phyloP scores from a whole-genome alignment of 2,888 invertebrate species.

The Cheilosia pagana region DNA sequence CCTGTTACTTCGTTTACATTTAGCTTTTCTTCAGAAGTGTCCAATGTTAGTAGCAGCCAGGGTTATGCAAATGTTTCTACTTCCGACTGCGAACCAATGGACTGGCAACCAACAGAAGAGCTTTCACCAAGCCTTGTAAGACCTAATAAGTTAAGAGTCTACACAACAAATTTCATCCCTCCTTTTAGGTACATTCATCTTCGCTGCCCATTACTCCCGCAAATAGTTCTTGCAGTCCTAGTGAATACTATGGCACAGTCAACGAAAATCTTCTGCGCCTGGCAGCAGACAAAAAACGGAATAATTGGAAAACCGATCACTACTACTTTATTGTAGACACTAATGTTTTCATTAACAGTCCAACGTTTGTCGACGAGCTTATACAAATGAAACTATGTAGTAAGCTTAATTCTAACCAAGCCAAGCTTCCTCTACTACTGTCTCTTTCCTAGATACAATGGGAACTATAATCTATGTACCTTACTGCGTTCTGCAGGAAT shows the following conservation, averaged over 20 bases:
- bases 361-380: constrained; percentile 82
- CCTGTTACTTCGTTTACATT: background rate
- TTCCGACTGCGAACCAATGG: constrained; percentile 79
- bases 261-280: constrained; percentile 78
- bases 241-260: constrained; percentile 76
- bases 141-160: background rate
- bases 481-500: constrained; percentile 85
- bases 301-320: constrained; percentile 76
- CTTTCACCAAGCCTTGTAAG: constrained; percentile 35
- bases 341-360: constrained; percentile 84
- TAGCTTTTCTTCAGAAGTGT: background rate
- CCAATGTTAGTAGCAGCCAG: background rate
- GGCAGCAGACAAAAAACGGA: constrained; percentile 72
- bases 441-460: constrained; percentile 73
- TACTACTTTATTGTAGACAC: constrained; percentile 84
- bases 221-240: constrained; percentile 42
- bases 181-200: constrained; percentile 23
- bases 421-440: background rate
- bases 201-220: background rate
- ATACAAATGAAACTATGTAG: constrained; percentile 78
- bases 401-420: constrained; percentile 38
- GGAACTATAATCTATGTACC: constrained; percentile 83
- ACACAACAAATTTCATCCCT: background rate
- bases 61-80: background rate
- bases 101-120: constrained; percentile 76